Base-by-base conservation (phyloP, 2,797 vertebrate genomes). In the Mus caroli region DNA sequence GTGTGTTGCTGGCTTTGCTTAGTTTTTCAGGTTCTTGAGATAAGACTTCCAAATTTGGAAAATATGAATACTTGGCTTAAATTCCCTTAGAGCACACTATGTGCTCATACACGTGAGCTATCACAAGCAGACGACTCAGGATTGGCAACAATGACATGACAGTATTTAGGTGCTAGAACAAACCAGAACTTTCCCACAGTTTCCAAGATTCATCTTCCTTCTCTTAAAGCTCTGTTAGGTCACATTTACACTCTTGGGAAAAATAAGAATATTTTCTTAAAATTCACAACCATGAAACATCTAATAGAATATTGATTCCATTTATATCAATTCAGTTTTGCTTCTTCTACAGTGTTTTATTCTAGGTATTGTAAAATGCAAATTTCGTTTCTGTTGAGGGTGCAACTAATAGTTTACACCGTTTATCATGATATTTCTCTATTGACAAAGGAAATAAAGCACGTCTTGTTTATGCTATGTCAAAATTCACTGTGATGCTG, bases 401-500 rank as follows among this genome's bases (percentile, higher is more conserved):
- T 40, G 20, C 5, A 37, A 60, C 15, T 77, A 90, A 75, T 73
- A 93, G 40, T 79, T 92, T 88, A 93, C 58, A 93, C 40, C 19
- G 4, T 40, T 80, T 50, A 8, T 0, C 31, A 46, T 15, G 15
- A 43, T 83, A n/a, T 76, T 93, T 76, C 13, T 96, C 60, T 95
- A 95, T 76, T 97, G 71, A 97, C 13, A 80, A 97, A 96, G 73
- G 40, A 95, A 97, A 92, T 14, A 64, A 87, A 94, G 85, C 5
- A 13, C 58, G 97, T 91, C 78, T 50, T 94, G 50, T 60, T 92
- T 94, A 82, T 34, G 20, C 69, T 91, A 91, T 11, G 73, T 94
- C 52, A 94, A 62, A 92, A 76, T 90, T 80, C 34, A 90, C 28
- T 67, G 92, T 58, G 20, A 58, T 34, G 22, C 43, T 90, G 73